Percentiles rank a stretch among this genome's conserved stretches.
Evolutionary conservation across 1,140 invertebrate genomes (phyloP).

Genomic region (Philopotamus ludificatus): DNA sequence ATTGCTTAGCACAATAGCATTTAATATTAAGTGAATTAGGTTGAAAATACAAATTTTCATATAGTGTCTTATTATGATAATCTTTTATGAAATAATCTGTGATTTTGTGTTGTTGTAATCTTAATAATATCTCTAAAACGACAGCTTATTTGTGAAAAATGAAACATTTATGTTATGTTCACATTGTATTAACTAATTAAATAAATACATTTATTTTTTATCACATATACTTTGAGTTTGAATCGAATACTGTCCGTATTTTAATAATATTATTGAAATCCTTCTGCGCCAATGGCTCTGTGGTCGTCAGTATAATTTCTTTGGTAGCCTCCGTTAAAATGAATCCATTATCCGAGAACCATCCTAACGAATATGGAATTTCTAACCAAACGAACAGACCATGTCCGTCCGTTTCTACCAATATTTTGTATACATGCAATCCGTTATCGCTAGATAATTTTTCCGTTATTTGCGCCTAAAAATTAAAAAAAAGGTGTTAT

Average conservation of each 20-base stretch:
- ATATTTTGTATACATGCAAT: slow-evolving; percentile 17
- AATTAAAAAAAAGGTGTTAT: slow-evolving; percentile 6
- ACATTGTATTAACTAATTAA: too few relatives aligned
- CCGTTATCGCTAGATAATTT: neutral
- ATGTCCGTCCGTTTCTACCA: slow-evolving; percentile 24
- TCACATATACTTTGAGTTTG: too few relatives aligned
- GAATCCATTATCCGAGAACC: slow-evolving; percentile 38
- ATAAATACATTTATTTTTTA: too few relatives aligned
- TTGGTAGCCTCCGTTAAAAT: slow-evolving; percentile 31
- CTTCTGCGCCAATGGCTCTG: neutral
- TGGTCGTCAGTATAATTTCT: slow-evolving; percentile 11
- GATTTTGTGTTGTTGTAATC: too few relatives aligned
- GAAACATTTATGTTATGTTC: too few relatives aligned
- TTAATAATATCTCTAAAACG: too few relatives aligned
- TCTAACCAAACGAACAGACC: slow-evolving; percentile 34
- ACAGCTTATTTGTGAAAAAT: too few relatives aligned
- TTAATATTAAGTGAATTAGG: too few relatives aligned
- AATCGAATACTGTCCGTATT: neutral
- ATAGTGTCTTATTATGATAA: too few relatives aligned
- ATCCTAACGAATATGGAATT: slow-evolving; percentile 26
- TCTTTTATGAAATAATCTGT: too few relatives aligned
- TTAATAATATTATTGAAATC: neutral
- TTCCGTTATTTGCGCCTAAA: slow-evolving; percentile 21
- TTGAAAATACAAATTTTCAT: too few relatives aligned
- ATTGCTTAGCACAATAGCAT: too few relatives aligned